Percentiles rank a stretch among this genome's conserved stretches.
Conservation (phyloP, 2,797 vertebrate species). For the Ambastaia sidthimunki region DNA sequence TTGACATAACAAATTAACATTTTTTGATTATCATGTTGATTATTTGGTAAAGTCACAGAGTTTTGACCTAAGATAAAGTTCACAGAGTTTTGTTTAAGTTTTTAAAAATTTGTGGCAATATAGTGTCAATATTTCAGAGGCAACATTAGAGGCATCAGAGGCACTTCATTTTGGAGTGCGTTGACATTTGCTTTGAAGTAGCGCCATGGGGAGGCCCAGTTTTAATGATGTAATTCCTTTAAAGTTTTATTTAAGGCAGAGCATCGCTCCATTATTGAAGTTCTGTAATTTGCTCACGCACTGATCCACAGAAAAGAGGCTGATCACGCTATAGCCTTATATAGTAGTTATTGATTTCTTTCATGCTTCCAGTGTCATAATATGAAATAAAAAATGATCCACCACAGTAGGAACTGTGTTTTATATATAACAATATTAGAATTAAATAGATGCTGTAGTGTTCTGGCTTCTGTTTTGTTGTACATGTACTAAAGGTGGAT, state of each 20-base stretch:
- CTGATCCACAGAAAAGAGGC: background rate
- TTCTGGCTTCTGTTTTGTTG: background rate
- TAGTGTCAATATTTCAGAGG: constrained; percentile 25
- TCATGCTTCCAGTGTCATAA: background rate
- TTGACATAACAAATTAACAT: background rate
- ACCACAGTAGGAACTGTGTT: background rate
- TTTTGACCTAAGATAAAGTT: background rate
- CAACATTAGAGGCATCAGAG: constrained; percentile 46
- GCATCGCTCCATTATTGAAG: constrained; percentile 43
- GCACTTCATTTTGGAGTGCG: constrained; percentile 45
- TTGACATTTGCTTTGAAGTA: constrained; percentile 58
- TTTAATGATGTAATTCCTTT: constrained; percentile 59
- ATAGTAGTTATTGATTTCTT: background rate
- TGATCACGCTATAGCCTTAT: constrained; percentile 6
- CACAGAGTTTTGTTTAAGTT: constrained; percentile 7
- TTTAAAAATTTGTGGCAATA: constrained; percentile 19
- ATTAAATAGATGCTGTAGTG: background rate
- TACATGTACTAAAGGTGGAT: too few relatives aligned
- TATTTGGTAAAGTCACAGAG: background rate
- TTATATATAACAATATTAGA: background rate
- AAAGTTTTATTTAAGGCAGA: constrained; percentile 53
- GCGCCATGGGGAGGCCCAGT: constrained; percentile 49
- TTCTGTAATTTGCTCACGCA: constrained; percentile 40
- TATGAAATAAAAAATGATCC: background rate
- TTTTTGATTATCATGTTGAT: background rate